Evolutionary conservation across 2,797 vertebrate species (phyloP).

Genomic region (Furcifer pardalis): DNA sequence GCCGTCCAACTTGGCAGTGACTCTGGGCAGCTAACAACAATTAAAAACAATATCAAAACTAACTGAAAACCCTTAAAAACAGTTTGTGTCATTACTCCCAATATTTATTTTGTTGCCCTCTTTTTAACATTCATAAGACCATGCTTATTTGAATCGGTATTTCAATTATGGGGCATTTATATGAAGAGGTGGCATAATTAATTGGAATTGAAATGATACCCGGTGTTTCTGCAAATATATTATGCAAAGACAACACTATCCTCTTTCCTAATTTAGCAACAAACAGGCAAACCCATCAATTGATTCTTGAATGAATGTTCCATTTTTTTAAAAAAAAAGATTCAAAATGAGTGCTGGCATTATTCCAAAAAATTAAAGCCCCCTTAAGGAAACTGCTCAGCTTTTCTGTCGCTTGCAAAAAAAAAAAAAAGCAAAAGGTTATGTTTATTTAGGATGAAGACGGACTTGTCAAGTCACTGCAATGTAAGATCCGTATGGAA

Average conservation of each 20-base stretch:
- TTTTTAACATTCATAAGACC: conserved; percentile 38
- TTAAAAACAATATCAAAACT: no score
- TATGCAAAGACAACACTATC: conserved; percentile 28
- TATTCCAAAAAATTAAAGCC: conserved; percentile 51
- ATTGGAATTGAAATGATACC: conserved; percentile 42
- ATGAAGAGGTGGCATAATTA: conserved; percentile 32
- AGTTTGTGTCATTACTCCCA: conserved; percentile 18
- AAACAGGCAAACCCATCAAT: conserved; percentile 32
- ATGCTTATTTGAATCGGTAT: not conserved
- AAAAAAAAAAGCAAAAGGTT: conserved; percentile 56
- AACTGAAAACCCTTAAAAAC: no score
- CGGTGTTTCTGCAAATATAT: conserved; percentile 26
- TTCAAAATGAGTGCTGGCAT: conserved; percentile 40
- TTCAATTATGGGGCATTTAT: conserved; percentile 32
- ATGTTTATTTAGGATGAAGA: conserved; percentile 66
- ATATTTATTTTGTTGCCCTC: conserved; percentile 32
- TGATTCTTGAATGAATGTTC: conserved; percentile 22
- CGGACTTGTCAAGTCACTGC: conserved; percentile 52
- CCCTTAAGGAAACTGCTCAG: conserved; percentile 56
- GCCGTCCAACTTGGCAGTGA: no score
- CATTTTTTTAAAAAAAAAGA: conserved; percentile 47
- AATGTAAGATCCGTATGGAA: conserved; percentile 60
- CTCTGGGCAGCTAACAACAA: no score
- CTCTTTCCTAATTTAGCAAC: conserved; percentile 4
- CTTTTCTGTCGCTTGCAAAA: conserved; percentile 57